A percentile compares a stretch with the other conserved stretches of the same genome.
These are phyloP conservation scores for Morpho deidamia DNA, from an alignment of 2,888 invertebrate species.

Conservation along the genomic window DNA sequence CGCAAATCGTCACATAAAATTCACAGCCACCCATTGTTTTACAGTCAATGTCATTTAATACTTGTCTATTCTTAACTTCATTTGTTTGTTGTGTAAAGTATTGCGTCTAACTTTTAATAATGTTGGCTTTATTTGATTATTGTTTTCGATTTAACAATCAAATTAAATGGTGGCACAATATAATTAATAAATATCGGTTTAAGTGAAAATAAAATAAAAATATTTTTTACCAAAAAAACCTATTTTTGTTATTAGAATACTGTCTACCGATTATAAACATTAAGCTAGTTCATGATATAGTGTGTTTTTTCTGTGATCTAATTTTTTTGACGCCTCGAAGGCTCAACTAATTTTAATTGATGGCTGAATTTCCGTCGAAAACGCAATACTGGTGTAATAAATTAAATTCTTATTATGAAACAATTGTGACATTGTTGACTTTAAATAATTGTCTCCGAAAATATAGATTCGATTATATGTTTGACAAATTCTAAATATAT, in stretches of 20 bases:
- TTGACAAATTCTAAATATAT: slow-evolving; percentile 10
- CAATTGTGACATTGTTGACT: slow-evolving; percentile 3
- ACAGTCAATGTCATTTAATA: neutral
- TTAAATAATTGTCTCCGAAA: neutral
- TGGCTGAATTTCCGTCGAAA: slow-evolving; percentile 17
- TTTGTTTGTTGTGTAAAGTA: slow-evolving; percentile 5
- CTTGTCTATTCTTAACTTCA: slow-evolving; percentile 5
- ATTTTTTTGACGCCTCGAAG: slow-evolving; percentile 55
- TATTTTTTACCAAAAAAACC: slow-evolving; percentile 61
- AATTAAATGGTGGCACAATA: slow-evolving; percentile 48
- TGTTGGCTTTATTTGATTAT: slow-evolving; percentile 9
- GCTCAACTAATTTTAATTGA: slow-evolving; percentile 30
- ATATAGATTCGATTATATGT: slow-evolving; percentile 1
- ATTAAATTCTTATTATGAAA: neutral
- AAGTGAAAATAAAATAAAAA: slow-evolving; percentile 53
- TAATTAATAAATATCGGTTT: slow-evolving; percentile 45
- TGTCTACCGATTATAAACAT: slow-evolving; percentile 50
- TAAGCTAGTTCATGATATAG: slow-evolving; percentile 55
- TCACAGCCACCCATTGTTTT: neutral
- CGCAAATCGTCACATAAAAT: too few species aligned
- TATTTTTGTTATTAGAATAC: slow-evolving; percentile 69
- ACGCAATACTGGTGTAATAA: slow-evolving; percentile 14
- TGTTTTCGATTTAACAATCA: slow-evolving; percentile 15
- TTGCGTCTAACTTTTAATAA: slow-evolving; percentile 3
- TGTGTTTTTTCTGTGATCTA: slow-evolving; percentile 66